Conservation (phyloP, 1,140 invertebrate genomes). For the Zophobas atratus region DNA sequence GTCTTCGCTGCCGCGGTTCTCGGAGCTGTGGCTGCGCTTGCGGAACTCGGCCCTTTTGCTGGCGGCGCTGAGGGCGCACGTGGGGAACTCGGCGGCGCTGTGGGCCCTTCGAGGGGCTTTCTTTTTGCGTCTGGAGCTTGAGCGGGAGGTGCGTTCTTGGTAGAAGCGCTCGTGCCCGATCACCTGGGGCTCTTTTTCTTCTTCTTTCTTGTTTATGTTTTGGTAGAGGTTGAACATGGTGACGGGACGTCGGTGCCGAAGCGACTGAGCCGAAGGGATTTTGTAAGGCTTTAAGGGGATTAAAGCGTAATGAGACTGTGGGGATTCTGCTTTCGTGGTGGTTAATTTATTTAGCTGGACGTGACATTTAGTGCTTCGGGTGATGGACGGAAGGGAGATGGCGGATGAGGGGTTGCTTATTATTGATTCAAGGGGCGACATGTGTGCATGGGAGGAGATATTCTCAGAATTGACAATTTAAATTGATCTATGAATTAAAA, state of each 20-base stretch:
- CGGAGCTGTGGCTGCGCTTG: slow-evolving; percentile 73
- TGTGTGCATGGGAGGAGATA: too few species aligned
- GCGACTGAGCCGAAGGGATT: slow-evolving; percentile 19
- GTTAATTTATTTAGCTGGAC: too few species aligned
- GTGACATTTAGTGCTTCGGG: too few species aligned
- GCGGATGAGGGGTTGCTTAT: too few species aligned
- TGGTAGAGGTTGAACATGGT: slow-evolving; percentile 85
- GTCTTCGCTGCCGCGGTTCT: slow-evolving; percentile 71
- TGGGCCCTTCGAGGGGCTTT: slow-evolving; percentile 76
- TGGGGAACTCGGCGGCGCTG: slow-evolving; percentile 82
- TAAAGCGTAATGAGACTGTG: slow-evolving; percentile 30
- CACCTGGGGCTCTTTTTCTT: slow-evolving; percentile 74
- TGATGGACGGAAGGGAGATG: too few species aligned
- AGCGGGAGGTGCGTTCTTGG: slow-evolving; percentile 69
- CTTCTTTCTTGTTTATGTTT: slow-evolving; percentile 77
- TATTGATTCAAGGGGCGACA: too few species aligned
- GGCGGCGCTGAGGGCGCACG: slow-evolving; percentile 76
- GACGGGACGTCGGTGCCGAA: neutral
- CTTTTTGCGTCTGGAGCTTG: slow-evolving; percentile 71
- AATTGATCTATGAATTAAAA: too few species aligned
- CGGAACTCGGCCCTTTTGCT: slow-evolving; percentile 73
- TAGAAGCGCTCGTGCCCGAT: slow-evolving; percentile 85
- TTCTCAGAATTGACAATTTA: too few species aligned
- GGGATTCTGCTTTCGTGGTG: slow-evolving; percentile 10
- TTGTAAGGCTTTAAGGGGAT: slow-evolving; percentile 59